Base-by-base conservation (phyloP, 2,888 invertebrate species). In the Heliconius aoede region DNA sequence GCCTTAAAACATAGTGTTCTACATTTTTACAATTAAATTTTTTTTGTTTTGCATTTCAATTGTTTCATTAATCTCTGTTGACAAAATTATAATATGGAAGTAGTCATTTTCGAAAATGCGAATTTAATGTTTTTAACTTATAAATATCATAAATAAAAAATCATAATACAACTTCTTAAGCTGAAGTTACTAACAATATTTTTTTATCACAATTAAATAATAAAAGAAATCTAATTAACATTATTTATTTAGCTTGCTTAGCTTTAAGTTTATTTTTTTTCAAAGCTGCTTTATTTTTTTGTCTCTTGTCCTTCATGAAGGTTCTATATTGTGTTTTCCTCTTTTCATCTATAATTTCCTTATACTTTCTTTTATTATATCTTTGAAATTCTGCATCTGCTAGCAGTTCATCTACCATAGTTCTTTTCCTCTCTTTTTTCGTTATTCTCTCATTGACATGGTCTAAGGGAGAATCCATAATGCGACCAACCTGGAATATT, bases 361-460 rank as follows among this genome's bases (percentile, higher is more conserved):
- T 96, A 86, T 96, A 97, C 88, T 97, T 97, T 83, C 96, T 96
- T 87, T 97, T 98, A 83, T 97, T 97, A 83, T 96, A 97, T 85
- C 96, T 96, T 80, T 96, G 95, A 87, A 98, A 97, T 81, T 98
- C 96, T 0, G 97, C 97, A 93, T 99, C 98, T 0, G 97, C 97
- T 86, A 99, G 90, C 4, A 99, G 95, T 86, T 99, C 99, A 82
- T 99, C 99, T 0, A 99, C 99, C 85, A 99, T 95, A 0, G 98
- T 98, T 76, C 96, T 95, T 90, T 98, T 99, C 36, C 98, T 95
- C 83, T 98, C 96, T 86, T 98, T 98, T 84, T 97, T 97, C 0
- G 98, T 97, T 78, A 98, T 89, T 69, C 99, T 95, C 77, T 97
- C 96, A 83, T 95, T 97, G 83, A 98, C 98, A 91, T 97, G 98